These are phyloP conservation scores for Campoletis sonorensis DNA, from an alignment of 1,140 invertebrate genomes.

Conservation along the genomic window DNA sequence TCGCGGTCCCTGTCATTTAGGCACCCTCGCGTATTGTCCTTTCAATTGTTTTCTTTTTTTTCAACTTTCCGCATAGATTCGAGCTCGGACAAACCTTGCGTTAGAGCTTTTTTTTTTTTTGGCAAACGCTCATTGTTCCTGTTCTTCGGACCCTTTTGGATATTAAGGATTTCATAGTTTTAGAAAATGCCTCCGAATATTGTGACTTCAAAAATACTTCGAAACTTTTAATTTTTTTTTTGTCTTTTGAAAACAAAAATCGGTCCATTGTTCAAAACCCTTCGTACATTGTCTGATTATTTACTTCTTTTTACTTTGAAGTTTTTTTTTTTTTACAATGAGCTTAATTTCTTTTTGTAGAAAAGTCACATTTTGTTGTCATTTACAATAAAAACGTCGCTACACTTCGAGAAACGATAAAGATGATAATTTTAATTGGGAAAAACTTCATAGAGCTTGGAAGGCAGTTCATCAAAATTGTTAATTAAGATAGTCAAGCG, in stretches of 20 bases:
- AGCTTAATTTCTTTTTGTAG: too few relatives aligned
- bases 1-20: not conserved
- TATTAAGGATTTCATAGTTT: not conserved
- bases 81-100: not conserved
- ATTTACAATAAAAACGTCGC: too few relatives aligned
- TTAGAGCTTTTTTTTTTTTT: not conserved
- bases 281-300: too few relatives aligned
- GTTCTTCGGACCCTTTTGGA: not conserved
- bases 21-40: conserved; percentile 9
- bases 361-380: too few relatives aligned
- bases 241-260: too few relatives aligned
- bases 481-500: not conserved
- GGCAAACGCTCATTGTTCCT: not conserved
- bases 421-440: too few relatives aligned
- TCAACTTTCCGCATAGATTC: not conserved
- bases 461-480: not conserved
- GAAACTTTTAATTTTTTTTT: not conserved
- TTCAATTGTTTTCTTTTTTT: not conserved
- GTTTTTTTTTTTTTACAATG: too few relatives aligned
- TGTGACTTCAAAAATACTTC: not conserved
- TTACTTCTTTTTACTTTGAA: too few relatives aligned
- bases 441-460: too few relatives aligned
- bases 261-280: too few relatives aligned
- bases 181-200: not conserved
- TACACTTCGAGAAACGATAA: too few relatives aligned